Evolutionary conservation across 64 coral and sea anemone genomes (phyloP).

Genomic region (Pachyseris speciosa): DNA sequence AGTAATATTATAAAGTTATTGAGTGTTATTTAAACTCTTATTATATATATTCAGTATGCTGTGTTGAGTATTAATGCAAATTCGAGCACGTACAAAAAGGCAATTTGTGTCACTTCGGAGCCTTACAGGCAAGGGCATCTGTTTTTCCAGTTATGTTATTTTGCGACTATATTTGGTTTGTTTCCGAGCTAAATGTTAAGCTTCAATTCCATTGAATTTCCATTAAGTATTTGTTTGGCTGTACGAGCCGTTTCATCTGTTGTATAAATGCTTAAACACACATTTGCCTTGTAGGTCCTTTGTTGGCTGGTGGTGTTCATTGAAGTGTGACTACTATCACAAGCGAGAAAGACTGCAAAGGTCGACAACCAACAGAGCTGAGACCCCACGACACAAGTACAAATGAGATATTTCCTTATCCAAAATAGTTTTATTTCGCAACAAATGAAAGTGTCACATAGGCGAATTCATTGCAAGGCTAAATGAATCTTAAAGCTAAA

Average conservation of each 20-base stretch:
- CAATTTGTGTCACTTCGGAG: background rate
- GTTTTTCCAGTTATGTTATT: slow-evolving; percentile 1
- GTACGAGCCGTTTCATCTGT: background rate
- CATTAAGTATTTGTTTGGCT: slow-evolving; percentile 22
- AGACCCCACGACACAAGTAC: background rate
- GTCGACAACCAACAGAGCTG: background rate
- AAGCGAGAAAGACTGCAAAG: background rate
- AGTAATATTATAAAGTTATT: background rate
- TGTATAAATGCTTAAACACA: slow-evolving; percentile 43
- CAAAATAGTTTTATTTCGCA: slow-evolving; percentile 23
- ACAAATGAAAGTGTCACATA: background rate
- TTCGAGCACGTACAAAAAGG: slow-evolving; percentile 14
- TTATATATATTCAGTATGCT: background rate
- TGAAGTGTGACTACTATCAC: background rate
- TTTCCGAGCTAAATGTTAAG: background rate
- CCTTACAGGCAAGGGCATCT: background rate
- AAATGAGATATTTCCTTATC: background rate
- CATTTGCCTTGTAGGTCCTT: slow-evolving; percentile 42
- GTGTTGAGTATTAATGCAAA: slow-evolving; percentile 18
- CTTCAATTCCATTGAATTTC: background rate
- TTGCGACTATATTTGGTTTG: background rate
- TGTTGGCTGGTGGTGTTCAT: background rate
- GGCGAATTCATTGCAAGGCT: background rate
- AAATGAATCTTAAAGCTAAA: background rate
- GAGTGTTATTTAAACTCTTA: background rate